phyloP scores from a whole-genome alignment of 2,113 vertebrate genomes.

The Hemiscyllium ocellatum region DNA sequence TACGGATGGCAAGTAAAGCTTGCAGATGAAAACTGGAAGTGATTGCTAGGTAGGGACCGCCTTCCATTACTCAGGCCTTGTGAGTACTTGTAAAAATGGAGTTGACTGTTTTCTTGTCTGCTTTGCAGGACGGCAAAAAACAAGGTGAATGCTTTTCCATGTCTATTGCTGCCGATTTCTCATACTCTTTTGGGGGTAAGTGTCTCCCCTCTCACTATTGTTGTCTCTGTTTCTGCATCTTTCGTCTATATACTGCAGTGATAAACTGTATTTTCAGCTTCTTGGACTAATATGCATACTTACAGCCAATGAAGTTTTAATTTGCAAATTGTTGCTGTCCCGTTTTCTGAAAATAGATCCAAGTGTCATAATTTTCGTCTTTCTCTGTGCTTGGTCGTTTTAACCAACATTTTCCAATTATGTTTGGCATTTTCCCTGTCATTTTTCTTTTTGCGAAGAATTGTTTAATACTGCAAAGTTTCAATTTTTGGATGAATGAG shows the following conservation, averaged over 20 bases:
- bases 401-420: not conserved
- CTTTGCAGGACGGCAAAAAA: slow-evolving; percentile 48
- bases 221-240: slow-evolving; percentile 36
- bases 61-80: slow-evolving; percentile 50
- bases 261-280: slow-evolving; percentile 15
- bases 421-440: not conserved
- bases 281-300: not conserved
- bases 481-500: slow-evolving; percentile 50
- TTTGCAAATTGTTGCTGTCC: slow-evolving; percentile 8
- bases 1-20: slow-evolving; percentile 49
- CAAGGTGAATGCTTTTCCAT: slow-evolving; percentile 45
- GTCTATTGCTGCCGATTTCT: not conserved
- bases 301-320: slow-evolving; percentile 18
- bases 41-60: slow-evolving; percentile 54
- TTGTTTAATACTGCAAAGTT: slow-evolving; percentile 45
- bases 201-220: slow-evolving; percentile 39
- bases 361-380: not conserved
- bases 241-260: slow-evolving; percentile 44
- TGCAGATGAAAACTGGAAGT: slow-evolving; percentile 44
- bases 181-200: slow-evolving; percentile 4
- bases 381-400: not conserved
- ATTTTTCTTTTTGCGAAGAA: not conserved
- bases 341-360: not conserved
- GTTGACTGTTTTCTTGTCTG: slow-evolving; percentile 51
- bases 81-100: slow-evolving; percentile 43